Evolutionary conservation across 2,113 vertebrate genomes (phyloP).

Genomic region (Lophura nycthemera): DNA sequence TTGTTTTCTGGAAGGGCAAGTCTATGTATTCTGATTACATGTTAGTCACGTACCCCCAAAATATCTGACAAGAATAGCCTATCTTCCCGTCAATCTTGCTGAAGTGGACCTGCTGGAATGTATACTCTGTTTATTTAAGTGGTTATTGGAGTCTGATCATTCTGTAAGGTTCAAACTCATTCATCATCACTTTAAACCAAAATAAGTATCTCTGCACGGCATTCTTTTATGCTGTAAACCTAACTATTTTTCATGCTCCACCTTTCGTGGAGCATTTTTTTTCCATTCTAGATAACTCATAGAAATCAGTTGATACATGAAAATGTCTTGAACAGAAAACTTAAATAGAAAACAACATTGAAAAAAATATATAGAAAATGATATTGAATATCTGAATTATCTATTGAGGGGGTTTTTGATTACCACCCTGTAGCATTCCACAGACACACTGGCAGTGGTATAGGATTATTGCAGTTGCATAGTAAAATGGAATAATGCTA

Average conservation of each 20-base stretch:
- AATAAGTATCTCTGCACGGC: neutral
- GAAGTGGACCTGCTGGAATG: neutral
- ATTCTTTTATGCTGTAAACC: neutral
- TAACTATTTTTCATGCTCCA: neutral
- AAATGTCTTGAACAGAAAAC: constrained; percentile 7
- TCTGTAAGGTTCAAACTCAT: neutral
- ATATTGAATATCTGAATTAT: neutral
- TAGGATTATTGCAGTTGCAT: neutral
- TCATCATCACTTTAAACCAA: neutral
- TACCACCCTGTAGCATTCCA: neutral
- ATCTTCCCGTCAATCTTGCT: neutral
- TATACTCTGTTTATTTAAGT: neutral
- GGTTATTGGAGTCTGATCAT: neutral
- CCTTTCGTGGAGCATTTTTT: neutral
- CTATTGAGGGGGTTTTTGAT: neutral
- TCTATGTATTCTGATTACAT: neutral
- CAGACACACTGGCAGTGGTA: neutral
- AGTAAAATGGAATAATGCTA: neutral
- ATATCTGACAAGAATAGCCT: neutral
- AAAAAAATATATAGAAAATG: neutral
- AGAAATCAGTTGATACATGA: neutral
- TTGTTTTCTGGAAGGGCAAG: neutral
- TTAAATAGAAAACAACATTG: too few species aligned
- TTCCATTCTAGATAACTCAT: neutral
- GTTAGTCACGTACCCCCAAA: neutral